Evolutionary conservation across 2,113 vertebrate species (phyloP), one percentile per base, ranked within the genome.

Genomic region (Nesoenas mayeri): DNA sequence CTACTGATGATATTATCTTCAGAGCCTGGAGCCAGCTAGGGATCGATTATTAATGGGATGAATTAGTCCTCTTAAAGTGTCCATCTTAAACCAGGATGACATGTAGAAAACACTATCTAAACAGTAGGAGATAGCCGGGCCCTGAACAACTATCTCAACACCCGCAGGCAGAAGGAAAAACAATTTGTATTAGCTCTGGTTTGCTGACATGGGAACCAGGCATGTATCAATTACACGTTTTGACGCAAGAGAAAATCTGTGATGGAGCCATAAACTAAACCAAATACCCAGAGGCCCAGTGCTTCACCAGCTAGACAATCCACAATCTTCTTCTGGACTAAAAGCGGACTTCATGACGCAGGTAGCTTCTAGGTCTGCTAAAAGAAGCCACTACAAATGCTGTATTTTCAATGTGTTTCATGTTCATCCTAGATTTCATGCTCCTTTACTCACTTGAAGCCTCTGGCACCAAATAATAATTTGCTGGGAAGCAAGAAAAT

Each of bases 1-100:
- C 75, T 74, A 72, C 72, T 71, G n/a, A 69, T 95, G 85, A 69
- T 56, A 60, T 36, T 65, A 83, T 70, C 80, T 88, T 88, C 72
- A 90, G 69, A 94, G 56, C 65, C 51, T 81, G 31, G 34, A 95
- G 79, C 44, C 85, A 91, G 72, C 10, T 47, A 78, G 69, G 36
- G 48, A 86, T 86, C 65, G 61, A 86, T 92, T 95, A 83, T 85
- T 93, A 90, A 91, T 36, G 92, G 71, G 61, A 88, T 57, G 86
- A 86, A 91, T 79, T 73, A 78, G 53, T 84, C 48, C 38, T 80
- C 26, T 44, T 71, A 86, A 95, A 85, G 61, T 19, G 32, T 85
- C 75, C 85, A 57, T 15, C 42, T 86, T 88, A 90, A 91, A 88
- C 84, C 57, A 92, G 34, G 16, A 40, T 78, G 87, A 80, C 32